phyloP scores from a whole-genome alignment of 1,140 invertebrate species.

The Lepeophtheirus salmonis region DNA sequence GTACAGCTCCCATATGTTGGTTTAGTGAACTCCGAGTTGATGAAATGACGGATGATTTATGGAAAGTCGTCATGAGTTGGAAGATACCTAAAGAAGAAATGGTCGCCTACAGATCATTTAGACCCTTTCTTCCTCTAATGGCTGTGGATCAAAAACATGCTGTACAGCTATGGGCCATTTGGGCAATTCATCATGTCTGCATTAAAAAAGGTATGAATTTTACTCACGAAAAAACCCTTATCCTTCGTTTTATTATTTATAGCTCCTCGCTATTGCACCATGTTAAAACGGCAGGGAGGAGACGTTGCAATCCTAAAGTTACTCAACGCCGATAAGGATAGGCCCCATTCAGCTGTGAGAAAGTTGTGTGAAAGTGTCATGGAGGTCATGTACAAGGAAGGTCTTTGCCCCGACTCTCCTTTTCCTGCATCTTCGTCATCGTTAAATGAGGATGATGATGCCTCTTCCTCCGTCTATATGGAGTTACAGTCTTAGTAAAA shows the following conservation, averaged over 20 bases:
- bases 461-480: no score
- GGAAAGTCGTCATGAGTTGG: conserved; percentile 43
- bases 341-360: neutral
- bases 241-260: conserved; percentile 24
- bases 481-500: no score
- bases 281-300: conserved; percentile 45
- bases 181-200: conserved; percentile 64
- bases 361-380: neutral
- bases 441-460: no score
- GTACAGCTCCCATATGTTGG: conserved; percentile 30
- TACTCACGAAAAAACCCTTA: neutral
- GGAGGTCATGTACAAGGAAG: neutral
- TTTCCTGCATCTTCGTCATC: no score
- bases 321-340: neutral
- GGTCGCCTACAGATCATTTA: conserved; percentile 63
- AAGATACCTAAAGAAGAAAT: conserved; percentile 52
- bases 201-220: conserved; percentile 46
- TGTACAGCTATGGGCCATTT: conserved; percentile 60
- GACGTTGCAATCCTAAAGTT: conserved; percentile 34
- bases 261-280: conserved; percentile 50
- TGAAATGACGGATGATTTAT: conserved; percentile 20
- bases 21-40: neutral
- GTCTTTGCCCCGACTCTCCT: no score
- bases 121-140: conserved; percentile 52
- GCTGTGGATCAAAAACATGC: conserved; percentile 32